A percentile compares a stretch with the other conserved stretches of the same genome.
phyloP scores from a whole-genome alignment of 2,113 vertebrate genomes.

The Passerina amoena region DNA sequence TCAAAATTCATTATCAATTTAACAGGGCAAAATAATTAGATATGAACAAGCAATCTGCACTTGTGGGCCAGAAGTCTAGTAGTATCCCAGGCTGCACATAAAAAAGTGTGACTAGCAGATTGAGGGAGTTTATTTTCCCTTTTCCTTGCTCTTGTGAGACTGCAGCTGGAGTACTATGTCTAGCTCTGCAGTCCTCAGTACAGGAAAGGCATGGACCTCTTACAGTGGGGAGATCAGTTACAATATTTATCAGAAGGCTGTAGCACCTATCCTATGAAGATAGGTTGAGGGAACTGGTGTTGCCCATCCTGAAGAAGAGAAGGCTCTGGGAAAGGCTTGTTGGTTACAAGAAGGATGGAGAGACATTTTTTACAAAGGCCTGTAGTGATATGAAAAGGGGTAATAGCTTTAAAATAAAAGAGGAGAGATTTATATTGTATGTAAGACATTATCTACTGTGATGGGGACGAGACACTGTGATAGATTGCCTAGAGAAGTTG shows the following conservation, averaged over 20 bases:
- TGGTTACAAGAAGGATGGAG: neutral
- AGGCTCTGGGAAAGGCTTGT: neutral
- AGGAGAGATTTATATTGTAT: neutral
- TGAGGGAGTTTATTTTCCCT: neutral
- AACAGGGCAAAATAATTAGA: neutral
- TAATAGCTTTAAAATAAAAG: neutral
- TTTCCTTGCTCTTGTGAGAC: neutral
- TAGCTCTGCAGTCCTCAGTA: neutral
- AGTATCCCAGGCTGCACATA: neutral
- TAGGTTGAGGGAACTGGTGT: neutral
- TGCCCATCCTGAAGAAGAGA: neutral
- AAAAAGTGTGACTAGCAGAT: neutral
- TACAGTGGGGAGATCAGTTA: neutral
- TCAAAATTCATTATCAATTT: neutral
- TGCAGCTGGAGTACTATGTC: accelerated
- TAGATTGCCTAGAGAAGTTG: neutral
- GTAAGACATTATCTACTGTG: neutral
- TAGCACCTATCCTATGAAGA: neutral
- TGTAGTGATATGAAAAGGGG: neutral
- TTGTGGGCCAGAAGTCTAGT: neutral
- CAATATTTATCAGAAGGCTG: neutral
- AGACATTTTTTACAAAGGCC: neutral
- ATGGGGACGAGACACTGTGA: accelerated
- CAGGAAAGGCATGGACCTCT: neutral
- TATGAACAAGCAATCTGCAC: neutral